A percentile compares a stretch with the other conserved stretches of the same genome.
These are phyloP conservation scores for Monopis laevigella DNA, from an alignment of 2,888 invertebrate genomes.

Conservation along the genomic window DNA sequence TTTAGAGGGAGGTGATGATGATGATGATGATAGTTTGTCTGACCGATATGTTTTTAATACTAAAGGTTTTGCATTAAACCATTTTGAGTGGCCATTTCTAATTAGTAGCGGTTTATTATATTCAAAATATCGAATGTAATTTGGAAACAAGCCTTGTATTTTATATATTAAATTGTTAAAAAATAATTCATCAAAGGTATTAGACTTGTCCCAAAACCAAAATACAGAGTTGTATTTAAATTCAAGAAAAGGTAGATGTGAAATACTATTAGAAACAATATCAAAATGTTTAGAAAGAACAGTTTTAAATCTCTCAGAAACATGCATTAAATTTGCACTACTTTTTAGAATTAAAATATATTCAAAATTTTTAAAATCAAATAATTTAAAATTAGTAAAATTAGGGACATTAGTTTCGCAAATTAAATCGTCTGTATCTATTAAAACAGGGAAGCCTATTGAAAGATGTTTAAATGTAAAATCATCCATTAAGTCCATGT, in stretches of 20 bases:
- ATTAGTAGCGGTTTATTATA: background rate
- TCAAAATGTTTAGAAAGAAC: slow-evolving; percentile 33
- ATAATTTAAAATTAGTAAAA: slow-evolving; percentile 2
- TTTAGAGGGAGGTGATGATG: slow-evolving; percentile 22
- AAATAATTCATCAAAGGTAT: slow-evolving; percentile 34
- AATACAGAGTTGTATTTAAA: slow-evolving; percentile 20
- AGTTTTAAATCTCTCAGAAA: slow-evolving; percentile 28
- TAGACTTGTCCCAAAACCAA: slow-evolving; percentile 39
- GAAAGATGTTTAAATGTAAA: background rate
- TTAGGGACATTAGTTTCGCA: background rate
- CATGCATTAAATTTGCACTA: slow-evolving; percentile 24
- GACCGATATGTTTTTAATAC: background rate
- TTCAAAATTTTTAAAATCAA: slow-evolving; percentile 27
- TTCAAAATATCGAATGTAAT: slow-evolving; percentile 1
- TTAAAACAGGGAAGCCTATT: background rate
- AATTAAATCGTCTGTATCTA: too few relatives aligned
- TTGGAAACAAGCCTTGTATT: slow-evolving; percentile 32
- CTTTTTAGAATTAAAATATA: slow-evolving; percentile 26
- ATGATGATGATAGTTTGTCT: too few relatives aligned
- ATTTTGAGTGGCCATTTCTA: background rate
- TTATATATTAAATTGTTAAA: slow-evolving; percentile 28
- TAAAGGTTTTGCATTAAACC: background rate
- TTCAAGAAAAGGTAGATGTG: slow-evolving; percentile 20
- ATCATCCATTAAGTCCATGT: slow-evolving; percentile 14
- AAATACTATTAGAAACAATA: slow-evolving; percentile 21